Conservation (phyloP, 2,888 invertebrate species). For the Pantelozetes paolii region DNA sequence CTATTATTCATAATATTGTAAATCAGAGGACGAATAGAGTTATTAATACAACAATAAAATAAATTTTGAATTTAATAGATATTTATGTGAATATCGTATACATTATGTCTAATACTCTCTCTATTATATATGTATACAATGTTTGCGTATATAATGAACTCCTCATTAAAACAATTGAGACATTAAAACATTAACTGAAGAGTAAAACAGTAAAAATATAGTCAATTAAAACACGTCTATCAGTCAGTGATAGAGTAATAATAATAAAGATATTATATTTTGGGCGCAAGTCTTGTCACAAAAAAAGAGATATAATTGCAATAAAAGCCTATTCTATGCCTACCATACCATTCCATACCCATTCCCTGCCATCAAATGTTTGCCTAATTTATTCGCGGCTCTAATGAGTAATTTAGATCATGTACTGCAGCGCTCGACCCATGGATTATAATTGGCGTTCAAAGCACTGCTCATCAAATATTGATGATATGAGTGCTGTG, state of each 20-base stretch:
- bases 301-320: conserved; percentile 26
- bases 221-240: conserved; percentile 9
- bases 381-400: conserved; percentile 20
- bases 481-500: conserved; percentile 32
- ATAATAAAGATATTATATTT: conserved; percentile 23
- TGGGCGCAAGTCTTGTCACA: conserved; percentile 16
- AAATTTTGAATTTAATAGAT: neutral
- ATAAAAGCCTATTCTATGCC: conserved; percentile 15
- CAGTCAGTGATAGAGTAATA: neutral
- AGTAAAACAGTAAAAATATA: neutral
- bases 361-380: conserved; percentile 1
- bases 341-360: no score
- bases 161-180: neutral
- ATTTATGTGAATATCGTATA: neutral
- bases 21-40: neutral
- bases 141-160: neutral
- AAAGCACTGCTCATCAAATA: conserved; percentile 32
- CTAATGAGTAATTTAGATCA: conserved; percentile 30
- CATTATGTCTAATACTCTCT: no score
- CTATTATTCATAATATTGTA: no score
- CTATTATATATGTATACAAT: neutral
- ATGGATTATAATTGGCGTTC: conserved; percentile 25
- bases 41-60: neutral
- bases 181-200: neutral
- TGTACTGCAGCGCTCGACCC: neutral